These are phyloP conservation scores for Ailurus styani DNA, from an alignment of 2,113 vertebrate genomes.

Conservation along the genomic window DNA sequence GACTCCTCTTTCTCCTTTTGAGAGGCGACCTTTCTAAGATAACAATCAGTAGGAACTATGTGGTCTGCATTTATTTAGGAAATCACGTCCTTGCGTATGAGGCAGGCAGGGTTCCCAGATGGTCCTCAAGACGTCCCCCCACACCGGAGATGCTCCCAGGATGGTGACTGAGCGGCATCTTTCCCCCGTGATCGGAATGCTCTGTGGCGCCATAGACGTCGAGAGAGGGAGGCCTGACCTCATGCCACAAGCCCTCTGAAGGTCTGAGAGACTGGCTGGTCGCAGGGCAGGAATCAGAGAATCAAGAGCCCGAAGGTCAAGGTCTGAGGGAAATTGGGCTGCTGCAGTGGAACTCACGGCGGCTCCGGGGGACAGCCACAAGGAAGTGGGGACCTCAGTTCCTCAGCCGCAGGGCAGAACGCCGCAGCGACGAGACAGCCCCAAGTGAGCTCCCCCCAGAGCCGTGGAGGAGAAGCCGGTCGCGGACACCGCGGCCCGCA, in stretches of 20 bases:
- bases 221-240: not conserved
- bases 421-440: fast-evolving
- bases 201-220: not conserved
- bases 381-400: fast-evolving
- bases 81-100: too few relatives aligned
- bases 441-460: fast-evolving
- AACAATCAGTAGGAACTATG: fast-evolving
- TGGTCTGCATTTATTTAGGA: fast-evolving
- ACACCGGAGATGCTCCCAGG: not conserved
- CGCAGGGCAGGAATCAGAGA: fast-evolving
- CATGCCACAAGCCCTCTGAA: fast-evolving
- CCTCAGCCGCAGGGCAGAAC: not conserved
- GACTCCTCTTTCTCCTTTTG: not conserved
- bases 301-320: not conserved
- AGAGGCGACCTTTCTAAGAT: not conserved
- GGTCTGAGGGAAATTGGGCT: fast-evolving
- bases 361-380: not conserved
- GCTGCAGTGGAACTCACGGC: fast-evolving
- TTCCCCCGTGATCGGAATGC: not conserved
- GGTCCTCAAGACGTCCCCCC: not conserved
- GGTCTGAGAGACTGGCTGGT: not conserved
- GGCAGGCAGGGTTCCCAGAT: not conserved
- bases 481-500: too few relatives aligned
- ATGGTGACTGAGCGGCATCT: too few relatives aligned
- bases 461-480: not conserved